Conservation (phyloP, 35 echinoderm and acorn worm species). For the Diadema setosum region DNA sequence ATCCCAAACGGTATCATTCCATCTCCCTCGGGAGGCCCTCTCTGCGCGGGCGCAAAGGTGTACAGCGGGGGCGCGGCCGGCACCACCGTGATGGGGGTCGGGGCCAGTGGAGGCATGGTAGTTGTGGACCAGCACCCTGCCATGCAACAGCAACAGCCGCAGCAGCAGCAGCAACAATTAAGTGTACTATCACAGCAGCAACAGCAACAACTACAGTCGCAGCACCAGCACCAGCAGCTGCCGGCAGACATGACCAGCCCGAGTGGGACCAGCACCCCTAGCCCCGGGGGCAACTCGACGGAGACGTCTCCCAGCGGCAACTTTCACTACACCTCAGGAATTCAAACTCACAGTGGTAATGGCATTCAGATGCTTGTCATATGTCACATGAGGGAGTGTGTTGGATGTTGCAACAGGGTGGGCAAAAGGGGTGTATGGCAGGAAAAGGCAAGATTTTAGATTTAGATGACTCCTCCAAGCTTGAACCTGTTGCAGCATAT, state of each 20-base stretch:
- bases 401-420: too few relatives aligned
- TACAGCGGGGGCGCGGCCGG: background rate
- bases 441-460: too few relatives aligned
- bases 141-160: background rate
- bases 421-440: too few relatives aligned
- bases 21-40: constrained; percentile 46
- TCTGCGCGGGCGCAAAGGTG: background rate
- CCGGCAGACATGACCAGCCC: constrained; percentile 51
- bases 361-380: background rate
- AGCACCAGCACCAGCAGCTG: constrained; percentile 5
- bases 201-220: constrained; percentile 20
- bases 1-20: constrained; percentile 73
- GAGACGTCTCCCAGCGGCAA: constrained; percentile 55
- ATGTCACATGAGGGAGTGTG: background rate
- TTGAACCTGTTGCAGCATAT: too few relatives aligned
- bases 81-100: background rate
- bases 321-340: constrained; percentile 64
- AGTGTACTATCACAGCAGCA: background rate
- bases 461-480: too few relatives aligned
- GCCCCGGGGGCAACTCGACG: constrained; percentile 56
- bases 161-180: constrained; percentile 4
- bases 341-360: constrained; percentile 60
- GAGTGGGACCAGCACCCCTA: constrained; percentile 76
- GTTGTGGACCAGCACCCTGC: background rate
- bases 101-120: background rate